Base-by-base conservation (phyloP, 2,888 invertebrate species). In the Pachliopta kotzebuea region DNA sequence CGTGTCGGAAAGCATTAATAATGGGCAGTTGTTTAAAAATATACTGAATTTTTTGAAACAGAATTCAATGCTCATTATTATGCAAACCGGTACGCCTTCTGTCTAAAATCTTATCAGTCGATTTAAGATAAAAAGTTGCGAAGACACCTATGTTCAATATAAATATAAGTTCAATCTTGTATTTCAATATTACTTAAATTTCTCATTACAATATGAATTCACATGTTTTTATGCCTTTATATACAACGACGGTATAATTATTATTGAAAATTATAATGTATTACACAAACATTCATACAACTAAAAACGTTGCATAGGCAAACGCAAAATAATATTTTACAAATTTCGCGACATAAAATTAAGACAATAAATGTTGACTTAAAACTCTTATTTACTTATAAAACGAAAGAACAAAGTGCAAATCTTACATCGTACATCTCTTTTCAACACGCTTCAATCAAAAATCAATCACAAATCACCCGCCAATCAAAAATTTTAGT, bases 321-420 rank as follows among this genome's bases (percentile, higher is more conserved):
- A 56, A 26, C 20, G 23, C 42, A 53, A 52, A 56, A 56, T 21
- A 56, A 64, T 52, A 52, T 42, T 42, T 52, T 53, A 55, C 29
- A 61, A 61, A 56, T 58, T 29, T 21, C 2, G 24, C 29, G 57
- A 42, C 42, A n/a, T 26, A 23, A 24, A 60, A 61, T 45, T 60
- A 60, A 61, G 49, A 58, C 65, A 61, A 61, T 4, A 53, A 37
- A 56, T 54, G 45, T 56, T 62, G 4, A n/a, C 54, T 65, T 57
- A 31, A 20, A 29, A 24, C 49, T 26, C 23, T 21, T 62, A 55
- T 54, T 62, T 37, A 65, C 52, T 62, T 26, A 57, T 58, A 23
- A 58, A 62, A 55, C 29, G 21, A 49, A 53, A 23, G 49, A 62
- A 49, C 21, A 56, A 31, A 45, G n/a, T 29, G 49, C 37, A 58